Evolutionary conservation across 2,797 vertebrate species (phyloP), one percentile per base, ranked within the genome.

Genomic region (Muraenolepis orangiensis): DNA sequence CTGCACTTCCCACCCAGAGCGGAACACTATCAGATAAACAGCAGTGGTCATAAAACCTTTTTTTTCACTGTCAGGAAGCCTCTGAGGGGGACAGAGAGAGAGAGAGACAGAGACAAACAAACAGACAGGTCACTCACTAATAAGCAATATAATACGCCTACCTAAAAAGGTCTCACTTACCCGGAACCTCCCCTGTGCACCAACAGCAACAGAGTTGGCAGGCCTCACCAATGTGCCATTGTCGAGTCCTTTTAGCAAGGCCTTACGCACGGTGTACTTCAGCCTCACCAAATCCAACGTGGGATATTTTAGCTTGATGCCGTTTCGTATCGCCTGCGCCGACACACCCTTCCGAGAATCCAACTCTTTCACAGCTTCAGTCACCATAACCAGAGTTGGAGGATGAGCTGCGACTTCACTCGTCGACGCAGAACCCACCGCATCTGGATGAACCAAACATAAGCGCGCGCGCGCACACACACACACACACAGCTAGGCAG

Each of bases 141-240:
- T n/a, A n/a, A n/a, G n/a, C n/a, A n/a, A n/a, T n/a, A n/a, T n/a
- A n/a, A n/a, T n/a, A n/a, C n/a, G n/a, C n/a, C n/a, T n/a, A n/a
- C n/a, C n/a, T n/a, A n/a, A 34, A 51, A 34, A 6, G 7, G 23
- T 14, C 4, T 0, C 8, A 64, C 91, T 91, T 82, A 97, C 97
- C 91, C 94, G 92, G 79, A 97, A 97, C 30, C 90, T 92, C 0
- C 96, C 95, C 0, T 84, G 91, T 6, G 93, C 94, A 0, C 96
- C 96, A 0, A 72, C 88, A 0, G 90, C 88, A 4, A 42, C 79
- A 0, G 95, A 92, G 76, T 94, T 94, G 0, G 20, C 77, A 0
- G 96, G 96, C 40, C 95, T 90, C 77, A 94, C 74, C 1, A 97
- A 82, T 0, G 88, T 82, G 34, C 95, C 96, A 0, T 77, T 80